phyloP scores from a whole-genome alignment of 2,888 invertebrate species.

The Chrysina gloriosa region DNA sequence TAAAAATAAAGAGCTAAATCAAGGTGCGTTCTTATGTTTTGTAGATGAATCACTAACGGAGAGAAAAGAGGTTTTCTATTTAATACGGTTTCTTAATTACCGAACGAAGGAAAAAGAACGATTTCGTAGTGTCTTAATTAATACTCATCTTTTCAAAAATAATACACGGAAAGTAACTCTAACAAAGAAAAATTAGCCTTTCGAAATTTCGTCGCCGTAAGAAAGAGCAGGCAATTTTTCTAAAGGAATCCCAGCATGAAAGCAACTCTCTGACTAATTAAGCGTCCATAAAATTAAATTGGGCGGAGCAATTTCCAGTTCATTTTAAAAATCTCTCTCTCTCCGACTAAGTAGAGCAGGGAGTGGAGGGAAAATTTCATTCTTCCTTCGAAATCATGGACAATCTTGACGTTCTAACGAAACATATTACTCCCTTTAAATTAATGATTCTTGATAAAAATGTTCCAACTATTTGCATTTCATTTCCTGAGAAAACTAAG shows the following conservation, averaged over 20 bases:
- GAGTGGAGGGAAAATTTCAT: neutral
- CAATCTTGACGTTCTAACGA: too few species aligned
- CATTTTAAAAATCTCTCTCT: constrained; percentile 26
- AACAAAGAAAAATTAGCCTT: constrained; percentile 19
- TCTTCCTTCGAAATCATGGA: too few species aligned
- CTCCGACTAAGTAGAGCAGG: neutral
- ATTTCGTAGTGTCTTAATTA: constrained; percentile 22
- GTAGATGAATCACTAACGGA: too few species aligned
- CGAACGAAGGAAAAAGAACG: neutral
- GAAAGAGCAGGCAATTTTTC: constrained; percentile 20
- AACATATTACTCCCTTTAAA: too few species aligned
- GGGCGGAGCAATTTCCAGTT: constrained; percentile 25
- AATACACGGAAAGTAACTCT: constrained; percentile 8
- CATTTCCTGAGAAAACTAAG: too few species aligned
- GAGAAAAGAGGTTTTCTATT: neutral
- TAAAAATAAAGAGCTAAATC: too few species aligned
- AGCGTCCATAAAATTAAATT: constrained; percentile 34
- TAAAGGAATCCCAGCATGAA: constrained; percentile 28
- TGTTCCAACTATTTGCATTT: too few species aligned
- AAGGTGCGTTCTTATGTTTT: too few species aligned
- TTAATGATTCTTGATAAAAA: too few species aligned
- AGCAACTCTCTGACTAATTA: constrained; percentile 29
- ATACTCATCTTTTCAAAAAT: constrained; percentile 29
- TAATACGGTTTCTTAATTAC: constrained; percentile 4
- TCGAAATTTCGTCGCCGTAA: constrained; percentile 20